A percentile compares a stretch with the other conserved stretches of the same genome.
These are phyloP conservation scores for Eolophus roseicapilla DNA, from an alignment of 2,113 vertebrate genomes.

Conservation along the genomic window DNA sequence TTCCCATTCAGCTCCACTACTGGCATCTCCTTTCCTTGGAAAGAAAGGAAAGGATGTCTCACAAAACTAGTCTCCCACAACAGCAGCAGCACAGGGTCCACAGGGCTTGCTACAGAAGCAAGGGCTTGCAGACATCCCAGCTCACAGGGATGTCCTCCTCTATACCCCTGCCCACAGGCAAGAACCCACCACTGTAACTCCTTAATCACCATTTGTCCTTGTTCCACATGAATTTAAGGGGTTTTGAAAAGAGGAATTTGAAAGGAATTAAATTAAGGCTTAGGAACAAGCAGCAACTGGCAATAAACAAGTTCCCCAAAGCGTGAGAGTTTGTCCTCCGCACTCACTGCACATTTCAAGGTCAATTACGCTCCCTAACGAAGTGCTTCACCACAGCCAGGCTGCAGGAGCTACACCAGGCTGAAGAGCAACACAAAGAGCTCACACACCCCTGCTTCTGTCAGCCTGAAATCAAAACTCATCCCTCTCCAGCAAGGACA, in stretches of 20 bases:
- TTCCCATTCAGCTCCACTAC: background rate
- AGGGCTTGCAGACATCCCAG: rapidly evolving
- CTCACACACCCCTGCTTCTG: rapidly evolving
- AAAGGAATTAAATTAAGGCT: slow-evolving; percentile 31
- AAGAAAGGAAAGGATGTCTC: background rate
- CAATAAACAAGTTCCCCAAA: slow-evolving; percentile 37
- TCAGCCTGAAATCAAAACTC: background rate
- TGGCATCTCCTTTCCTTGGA: background rate
- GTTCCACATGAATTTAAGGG: background rate
- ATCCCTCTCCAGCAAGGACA: background rate
- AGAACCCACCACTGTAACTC: background rate
- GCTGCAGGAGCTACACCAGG: background rate
- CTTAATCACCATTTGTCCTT: background rate
- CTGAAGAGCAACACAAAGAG: background rate
- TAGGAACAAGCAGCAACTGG: background rate
- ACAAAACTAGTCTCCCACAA: background rate
- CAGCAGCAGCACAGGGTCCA: background rate
- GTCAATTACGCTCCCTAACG: slow-evolving; percentile 39
- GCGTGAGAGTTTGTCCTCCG: background rate
- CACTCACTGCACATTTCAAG: slow-evolving; percentile 53
- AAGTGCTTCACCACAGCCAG: background rate
- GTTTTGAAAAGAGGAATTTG: background rate
- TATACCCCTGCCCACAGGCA: background rate
- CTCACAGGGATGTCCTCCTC: background rate
- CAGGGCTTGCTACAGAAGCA: background rate